Conservation (phyloP, 2,888 invertebrate genomes). For the Ceramica pisi region DNA sequence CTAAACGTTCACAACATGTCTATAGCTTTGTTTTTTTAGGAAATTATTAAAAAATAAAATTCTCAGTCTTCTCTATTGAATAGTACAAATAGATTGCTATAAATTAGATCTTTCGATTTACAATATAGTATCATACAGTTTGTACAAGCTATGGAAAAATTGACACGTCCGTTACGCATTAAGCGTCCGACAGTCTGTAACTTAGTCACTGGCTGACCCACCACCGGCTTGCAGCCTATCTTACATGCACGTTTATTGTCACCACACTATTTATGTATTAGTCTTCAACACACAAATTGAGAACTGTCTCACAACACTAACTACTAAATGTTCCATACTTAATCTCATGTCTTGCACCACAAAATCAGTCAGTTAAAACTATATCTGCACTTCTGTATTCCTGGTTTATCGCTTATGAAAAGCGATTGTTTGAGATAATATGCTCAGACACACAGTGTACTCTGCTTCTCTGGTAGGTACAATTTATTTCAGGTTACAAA, state of each 20-base stretch:
- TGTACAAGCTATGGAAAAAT: constrained; percentile 80
- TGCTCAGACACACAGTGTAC: neutral
- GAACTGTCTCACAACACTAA: constrained; percentile 32
- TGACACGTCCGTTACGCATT: constrained; percentile 65
- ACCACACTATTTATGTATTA: constrained; percentile 34
- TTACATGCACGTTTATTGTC: constrained; percentile 49
- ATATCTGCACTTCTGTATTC: constrained; percentile 6
- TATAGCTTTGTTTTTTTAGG: constrained; percentile 74
- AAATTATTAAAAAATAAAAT: constrained; percentile 84
- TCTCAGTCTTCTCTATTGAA: constrained; percentile 89
- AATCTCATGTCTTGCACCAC: constrained; percentile 23
- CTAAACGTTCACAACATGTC: constrained; percentile 70
- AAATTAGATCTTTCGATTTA: constrained; percentile 84
- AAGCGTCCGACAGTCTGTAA: constrained; percentile 37
- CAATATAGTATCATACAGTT: constrained; percentile 82
- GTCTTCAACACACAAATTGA: constrained; percentile 17
- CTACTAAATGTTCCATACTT: constrained; percentile 13
- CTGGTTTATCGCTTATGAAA: neutral
- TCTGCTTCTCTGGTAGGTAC: neutral
- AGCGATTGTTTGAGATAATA: neutral
- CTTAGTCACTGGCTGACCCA: constrained; percentile 51
- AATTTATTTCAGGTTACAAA: too few species aligned
- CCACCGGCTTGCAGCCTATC: constrained; percentile 30
- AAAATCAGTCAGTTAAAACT: constrained; percentile 13
- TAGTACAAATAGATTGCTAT: constrained; percentile 82